A percentile compares a stretch with the other conserved stretches of the same genome.
Evolutionary conservation across 2,888 invertebrate genomes (phyloP).

Genomic region (Exephanes ischioxanthus): DNA sequence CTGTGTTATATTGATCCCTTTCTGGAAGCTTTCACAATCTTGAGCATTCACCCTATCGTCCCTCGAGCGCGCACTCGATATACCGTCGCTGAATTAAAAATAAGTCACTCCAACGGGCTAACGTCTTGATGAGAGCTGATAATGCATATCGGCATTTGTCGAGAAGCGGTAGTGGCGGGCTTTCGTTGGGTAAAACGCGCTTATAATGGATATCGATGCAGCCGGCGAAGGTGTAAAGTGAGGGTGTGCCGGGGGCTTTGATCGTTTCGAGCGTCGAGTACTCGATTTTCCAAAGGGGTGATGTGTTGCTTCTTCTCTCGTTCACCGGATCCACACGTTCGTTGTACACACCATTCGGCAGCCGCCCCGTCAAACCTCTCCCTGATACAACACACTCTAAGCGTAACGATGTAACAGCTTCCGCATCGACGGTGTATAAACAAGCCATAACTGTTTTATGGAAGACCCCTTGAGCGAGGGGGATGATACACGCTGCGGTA

Average conservation of each 20-base stretch:
- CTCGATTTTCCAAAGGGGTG: conserved; percentile 67
- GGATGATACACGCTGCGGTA: conserved; percentile 57
- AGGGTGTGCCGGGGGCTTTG: conserved; percentile 47
- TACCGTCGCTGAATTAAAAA: conserved; percentile 51
- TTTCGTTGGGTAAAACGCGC: conserved; percentile 58
- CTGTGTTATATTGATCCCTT: conserved; percentile 36
- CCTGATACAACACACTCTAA: conserved; percentile 50
- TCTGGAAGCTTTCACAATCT: conserved; percentile 20
- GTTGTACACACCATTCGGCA: conserved; percentile 35
- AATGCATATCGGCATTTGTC: conserved; percentile 35
- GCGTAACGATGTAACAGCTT: conserved; percentile 76
- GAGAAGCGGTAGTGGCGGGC: conserved; percentile 21
- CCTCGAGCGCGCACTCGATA: neutral
- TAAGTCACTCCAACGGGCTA: conserved; percentile 35
- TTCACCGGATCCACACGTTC: conserved; percentile 58
- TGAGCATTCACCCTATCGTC: neutral
- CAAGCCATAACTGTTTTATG: conserved; percentile 82
- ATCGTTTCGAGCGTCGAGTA: conserved; percentile 61
- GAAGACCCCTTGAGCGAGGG: conserved; percentile 66
- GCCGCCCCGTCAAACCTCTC: neutral
- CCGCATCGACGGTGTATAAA: conserved; percentile 78
- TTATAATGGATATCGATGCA: conserved; percentile 68
- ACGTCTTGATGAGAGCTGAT: conserved; percentile 34
- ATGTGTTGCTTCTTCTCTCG: conserved; percentile 54
- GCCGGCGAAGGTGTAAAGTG: conserved; percentile 53